Base-by-base conservation (phyloP, 2,113 vertebrate genomes). In the Ctenomys sociabilis region DNA sequence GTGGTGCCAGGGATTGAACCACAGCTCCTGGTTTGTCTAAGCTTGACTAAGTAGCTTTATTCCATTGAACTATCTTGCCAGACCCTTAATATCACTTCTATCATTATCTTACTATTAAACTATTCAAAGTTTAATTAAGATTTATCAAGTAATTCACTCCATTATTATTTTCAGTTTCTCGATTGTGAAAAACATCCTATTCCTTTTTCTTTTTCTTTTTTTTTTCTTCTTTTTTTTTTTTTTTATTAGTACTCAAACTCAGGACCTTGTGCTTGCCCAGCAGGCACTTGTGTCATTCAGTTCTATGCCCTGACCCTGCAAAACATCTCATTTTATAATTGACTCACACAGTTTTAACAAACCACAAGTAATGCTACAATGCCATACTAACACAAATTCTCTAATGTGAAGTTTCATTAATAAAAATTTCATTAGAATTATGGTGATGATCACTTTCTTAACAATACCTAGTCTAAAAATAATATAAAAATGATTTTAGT, bases 371-470 rank as follows among this genome's bases (percentile, higher is more conserved):
- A 88, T 75, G 21, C n/a, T 83, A n/a, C 40, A 85, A 92, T 73
- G 9, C 9, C 83, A 91, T 26, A 28, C 1, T 70, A 91, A 77
- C 90, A 30, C 35, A 90, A 97, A 73, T 81, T 84, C 32, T 90
- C 90, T 16, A 75, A 59, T 66, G 63, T 52, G 11, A 80, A 93
- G 30, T 57, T 54, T 61, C 9, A 14, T 24, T 73, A 89, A 81
- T 70, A 73, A 90, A 93, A 93, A 43, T 30, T 84, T 11, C 30
- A 91, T 32, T 88, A 24, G 66, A 82, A 84, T 70, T 82, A 32
- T 85, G 54, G 7, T 85, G 7, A 85, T 90, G 30, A 81, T 43
- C 21, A 57, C 59, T 59, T 82, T 37, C 3, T 2, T 83, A 80
- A 81, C 6, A 84, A 6, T 8, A 88, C n/a, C 81, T 1, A 88